Evolutionary conservation across 2,888 invertebrate species (phyloP), one percentile per base, ranked within the genome.

Genomic region (Athrips mouffetella): DNA sequence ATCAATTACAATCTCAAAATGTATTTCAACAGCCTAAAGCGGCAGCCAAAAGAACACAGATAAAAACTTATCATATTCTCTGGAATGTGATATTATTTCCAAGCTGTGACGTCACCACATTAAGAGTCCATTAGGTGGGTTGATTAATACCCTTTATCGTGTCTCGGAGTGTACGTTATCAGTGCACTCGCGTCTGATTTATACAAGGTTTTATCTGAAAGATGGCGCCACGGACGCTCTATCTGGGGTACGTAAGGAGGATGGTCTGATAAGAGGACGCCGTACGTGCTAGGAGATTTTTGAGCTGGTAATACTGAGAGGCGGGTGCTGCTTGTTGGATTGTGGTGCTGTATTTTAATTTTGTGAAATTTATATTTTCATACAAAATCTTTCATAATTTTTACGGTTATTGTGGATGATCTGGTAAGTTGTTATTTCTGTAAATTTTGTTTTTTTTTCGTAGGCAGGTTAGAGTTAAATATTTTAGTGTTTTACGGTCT

Each of bases 101-200:
- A 21, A 11, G 8, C 10, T 20, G 44, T 52, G 53, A 52, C 53
- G 52, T 52, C 63, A 35, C 35, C 33, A 65, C 76, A 76, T 77
- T 79, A 75, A 72, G 72, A 73, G 67, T 72, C 79, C 79, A 79
- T 79, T 79, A 79, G 68, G 55, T 53, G 53, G 57, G 62, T 73
- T 71, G 77, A 77, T 77, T 77, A 77, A 76, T 76, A 53, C 50
- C 62, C 63, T 64, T 75, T 76, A 76, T 75, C 73, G 64, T 54
- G 47, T 54, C 50, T 50, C 53, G 60, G 60, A 53, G 60, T 57
- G 61, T 37, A 33, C 53, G 54, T 72, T 76, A 77, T 77, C 75
- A 27, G 8, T 16, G 21, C 35, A 23, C 33, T 35, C 45, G 35
- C 53, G 60, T 54, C 67, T 73, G 73, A 73, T 73, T 73, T 73